A percentile compares a stretch with the other conserved stretches of the same genome.
Conservation (phyloP, 2,113 vertebrate genomes). For the Hymenochirus boettgeri region DNA sequence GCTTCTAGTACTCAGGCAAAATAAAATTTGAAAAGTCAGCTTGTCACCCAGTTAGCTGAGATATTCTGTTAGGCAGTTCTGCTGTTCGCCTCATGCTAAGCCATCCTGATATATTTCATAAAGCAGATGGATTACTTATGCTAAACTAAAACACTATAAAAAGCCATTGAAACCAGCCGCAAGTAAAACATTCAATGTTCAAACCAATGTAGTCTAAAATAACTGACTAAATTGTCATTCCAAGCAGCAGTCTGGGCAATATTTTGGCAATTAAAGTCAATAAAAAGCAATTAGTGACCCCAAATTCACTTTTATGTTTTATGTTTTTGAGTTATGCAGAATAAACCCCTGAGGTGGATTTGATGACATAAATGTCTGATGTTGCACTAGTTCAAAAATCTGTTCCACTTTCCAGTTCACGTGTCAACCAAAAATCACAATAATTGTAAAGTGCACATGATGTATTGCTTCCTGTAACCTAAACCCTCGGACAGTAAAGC, state of each 20-base stretch:
- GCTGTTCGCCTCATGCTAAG: not conserved
- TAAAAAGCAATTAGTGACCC: not conserved
- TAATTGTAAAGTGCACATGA: too few relatives aligned
- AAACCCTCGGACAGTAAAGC: too few relatives aligned
- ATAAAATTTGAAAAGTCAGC: not conserved
- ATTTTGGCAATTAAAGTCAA: not conserved
- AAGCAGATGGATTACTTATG: not conserved
- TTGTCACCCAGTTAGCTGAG: conserved; percentile 4
- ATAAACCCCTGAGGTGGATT: not conserved
- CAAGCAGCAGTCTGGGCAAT: not conserved
- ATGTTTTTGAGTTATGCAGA: too few relatives aligned
- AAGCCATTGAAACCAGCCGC: not conserved
- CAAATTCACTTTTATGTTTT: not conserved
- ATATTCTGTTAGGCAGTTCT: not conserved
- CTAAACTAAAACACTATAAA: conserved; percentile 1
- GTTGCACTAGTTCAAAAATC: not conserved
- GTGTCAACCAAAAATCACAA: too few relatives aligned
- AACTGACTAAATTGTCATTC: not conserved
- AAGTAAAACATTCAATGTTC: conserved; percentile 1
- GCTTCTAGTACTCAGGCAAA: not conserved
- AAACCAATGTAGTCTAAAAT: not conserved
- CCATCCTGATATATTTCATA: not conserved
- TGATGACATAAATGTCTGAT: not conserved
- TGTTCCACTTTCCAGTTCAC: too few relatives aligned
- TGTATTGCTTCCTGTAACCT: too few relatives aligned